Evolutionary conservation across 2,113 vertebrate genomes (phyloP), one percentile per base, ranked within the genome.

Genomic region (Oreocharis arfaki): DNA sequence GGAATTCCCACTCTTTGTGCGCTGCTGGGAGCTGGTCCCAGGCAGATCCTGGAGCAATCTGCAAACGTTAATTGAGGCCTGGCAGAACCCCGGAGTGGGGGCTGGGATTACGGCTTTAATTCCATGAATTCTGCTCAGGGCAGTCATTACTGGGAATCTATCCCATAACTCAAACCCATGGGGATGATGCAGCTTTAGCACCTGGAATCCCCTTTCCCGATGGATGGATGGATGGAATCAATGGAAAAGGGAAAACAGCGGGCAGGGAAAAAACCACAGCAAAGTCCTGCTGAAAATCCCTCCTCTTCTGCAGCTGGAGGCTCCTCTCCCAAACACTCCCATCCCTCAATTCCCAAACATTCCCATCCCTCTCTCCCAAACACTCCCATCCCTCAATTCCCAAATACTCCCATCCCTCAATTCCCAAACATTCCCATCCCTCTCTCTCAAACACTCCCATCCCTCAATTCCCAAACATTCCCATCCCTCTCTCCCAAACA

Each of bases 31-130:
- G 70, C 74, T 46, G 82, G 70, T 70, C 28, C 70, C 69, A 8
- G 16, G 67, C 16, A 8, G 49, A 93, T 69, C 73, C 67, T 32
- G 57, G 63, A 93, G 68, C 67, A 37, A 94, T 91, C 78, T 86
- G 86, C 82, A 96, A 90, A 92, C 65, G 90, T 84, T 96, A 96
- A 95, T 97, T 93, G 94, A 89, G 87, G 61, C 59, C 69, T 50
- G 55, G 65, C 83, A 78, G 61, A 86, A 93, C 53, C 69, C 73
- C 7, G 5, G 79, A 73, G 76, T 70, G 70, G 84, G 61, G 95
- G 79, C 84, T 79, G 61, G 76, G 73, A 94, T 78, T 89, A 52
- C 5, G 28, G 12, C 70, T 87, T 57, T 96, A 97, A 97, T 96
- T 87, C 91, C 81, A 94, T 74, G 67, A 84, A 96, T 95, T 87